Percentiles rank a stretch among this genome's conserved stretches.
Conservation (phyloP, 2,113 vertebrate genomes). For the Saguinus midas region DNA sequence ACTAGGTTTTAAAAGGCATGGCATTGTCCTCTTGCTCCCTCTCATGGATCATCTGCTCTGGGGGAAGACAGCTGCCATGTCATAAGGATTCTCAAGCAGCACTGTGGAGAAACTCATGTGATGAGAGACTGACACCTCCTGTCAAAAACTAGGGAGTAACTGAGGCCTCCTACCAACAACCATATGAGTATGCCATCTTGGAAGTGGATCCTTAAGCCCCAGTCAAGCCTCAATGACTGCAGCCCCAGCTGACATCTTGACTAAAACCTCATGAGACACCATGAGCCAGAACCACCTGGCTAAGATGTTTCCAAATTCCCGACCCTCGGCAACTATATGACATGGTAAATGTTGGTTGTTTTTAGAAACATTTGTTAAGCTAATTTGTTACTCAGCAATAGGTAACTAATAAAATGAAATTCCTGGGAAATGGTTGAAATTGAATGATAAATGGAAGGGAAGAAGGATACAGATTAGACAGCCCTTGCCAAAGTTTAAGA, state of each 20-base stretch:
- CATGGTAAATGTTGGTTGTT: too few relatives aligned
- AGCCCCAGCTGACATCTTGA: not conserved
- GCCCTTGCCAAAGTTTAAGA: not conserved
- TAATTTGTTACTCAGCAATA: not conserved
- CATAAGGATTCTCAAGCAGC: not conserved
- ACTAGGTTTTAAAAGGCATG: not conserved
- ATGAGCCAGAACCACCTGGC: not conserved
- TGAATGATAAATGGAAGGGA: not conserved
- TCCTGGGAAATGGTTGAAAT: not conserved
- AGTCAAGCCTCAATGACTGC: too few relatives aligned
- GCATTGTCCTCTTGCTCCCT: not conserved
- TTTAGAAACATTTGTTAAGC: not conserved
- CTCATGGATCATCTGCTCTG: not conserved
- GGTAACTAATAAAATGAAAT: not conserved
- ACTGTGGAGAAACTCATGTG: not conserved
- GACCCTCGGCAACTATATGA: not conserved
- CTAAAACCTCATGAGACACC: not conserved
- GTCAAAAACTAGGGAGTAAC: not conserved
- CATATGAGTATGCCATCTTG: accelerated
- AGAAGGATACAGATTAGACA: not conserved
- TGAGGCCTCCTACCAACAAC: not conserved
- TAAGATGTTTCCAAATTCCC: not conserved
- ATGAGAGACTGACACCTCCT: not conserved
- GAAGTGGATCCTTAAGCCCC: not conserved
- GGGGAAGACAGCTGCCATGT: not conserved